Percentiles rank a stretch among this genome's conserved stretches.
phyloP scores from a whole-genome alignment of 2,797 vertebrate genomes.

The Ficedula albicollis region DNA sequence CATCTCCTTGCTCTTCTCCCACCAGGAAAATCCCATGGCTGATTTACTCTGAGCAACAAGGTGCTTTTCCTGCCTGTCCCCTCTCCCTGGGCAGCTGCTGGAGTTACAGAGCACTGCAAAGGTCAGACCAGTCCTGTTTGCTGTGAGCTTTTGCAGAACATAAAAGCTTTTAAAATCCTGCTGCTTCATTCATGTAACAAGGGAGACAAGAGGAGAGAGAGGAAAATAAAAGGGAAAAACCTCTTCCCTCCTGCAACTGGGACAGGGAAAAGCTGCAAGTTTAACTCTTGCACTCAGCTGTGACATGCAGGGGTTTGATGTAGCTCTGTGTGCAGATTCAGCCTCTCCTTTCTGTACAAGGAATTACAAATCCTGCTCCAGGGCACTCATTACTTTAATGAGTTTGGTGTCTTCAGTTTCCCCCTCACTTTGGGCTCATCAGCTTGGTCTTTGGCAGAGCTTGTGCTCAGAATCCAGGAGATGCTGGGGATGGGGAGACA shows the following conservation, averaged over 20 bases:
- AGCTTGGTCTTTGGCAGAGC: neutral
- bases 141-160: neutral
- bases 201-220: neutral
- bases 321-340: accelerated
- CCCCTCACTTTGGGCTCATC: neutral
- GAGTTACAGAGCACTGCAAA: neutral
- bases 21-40: neutral
- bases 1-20: neutral
- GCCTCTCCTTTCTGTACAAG: neutral
- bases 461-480: neutral
- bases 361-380: neutral
- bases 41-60: neutral
- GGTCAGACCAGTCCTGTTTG: neutral
- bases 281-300: neutral
- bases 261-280: neutral
- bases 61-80: accelerated
- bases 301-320: neutral
- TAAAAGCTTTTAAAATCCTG: neutral
- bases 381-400: neutral
- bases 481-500: neutral
- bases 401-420: neutral
- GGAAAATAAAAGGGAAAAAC: neutral
- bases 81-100: neutral
- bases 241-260: neutral
- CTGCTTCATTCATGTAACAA: slow-evolving; percentile 2